Conservation (phyloP, 2,113 vertebrate species). For the Pycnonotus jocosus region DNA sequence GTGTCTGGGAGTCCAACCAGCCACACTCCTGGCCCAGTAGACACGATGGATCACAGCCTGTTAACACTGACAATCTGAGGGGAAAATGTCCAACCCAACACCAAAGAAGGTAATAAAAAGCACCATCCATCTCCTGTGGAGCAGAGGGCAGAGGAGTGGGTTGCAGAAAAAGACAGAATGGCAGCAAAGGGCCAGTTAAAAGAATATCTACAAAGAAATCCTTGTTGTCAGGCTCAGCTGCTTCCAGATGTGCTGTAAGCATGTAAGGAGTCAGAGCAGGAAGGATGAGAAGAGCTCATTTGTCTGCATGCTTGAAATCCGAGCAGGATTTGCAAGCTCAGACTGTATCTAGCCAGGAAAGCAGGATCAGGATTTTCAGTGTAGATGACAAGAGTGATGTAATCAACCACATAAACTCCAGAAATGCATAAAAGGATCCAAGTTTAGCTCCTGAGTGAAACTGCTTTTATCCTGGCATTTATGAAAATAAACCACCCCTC, state of each 20-base stretch:
- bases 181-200: not conserved
- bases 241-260: not conserved
- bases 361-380: not conserved
- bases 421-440: not conserved
- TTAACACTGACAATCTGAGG: not conserved
- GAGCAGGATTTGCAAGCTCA: not conserved
- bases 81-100: not conserved
- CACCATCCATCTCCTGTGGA: not conserved
- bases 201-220: not conserved
- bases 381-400: not conserved
- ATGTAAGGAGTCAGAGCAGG: not conserved
- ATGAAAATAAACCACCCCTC: not conserved
- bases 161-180: not conserved
- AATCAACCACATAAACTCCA: not conserved
- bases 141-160: not conserved
- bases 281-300: not conserved
- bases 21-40: fast-evolving
- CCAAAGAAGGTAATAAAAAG: not conserved
- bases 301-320: not conserved
- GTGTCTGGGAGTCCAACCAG: not conserved
- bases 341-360: not conserved
- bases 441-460: not conserved
- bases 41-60: fast-evolving
- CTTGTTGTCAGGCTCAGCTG: not conserved
- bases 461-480: not conserved